These are phyloP conservation scores for Spongilla lacustris DNA, from an alignment of 37 sponge, comb jelly and placozoan species.

Conservation along the genomic window DNA sequence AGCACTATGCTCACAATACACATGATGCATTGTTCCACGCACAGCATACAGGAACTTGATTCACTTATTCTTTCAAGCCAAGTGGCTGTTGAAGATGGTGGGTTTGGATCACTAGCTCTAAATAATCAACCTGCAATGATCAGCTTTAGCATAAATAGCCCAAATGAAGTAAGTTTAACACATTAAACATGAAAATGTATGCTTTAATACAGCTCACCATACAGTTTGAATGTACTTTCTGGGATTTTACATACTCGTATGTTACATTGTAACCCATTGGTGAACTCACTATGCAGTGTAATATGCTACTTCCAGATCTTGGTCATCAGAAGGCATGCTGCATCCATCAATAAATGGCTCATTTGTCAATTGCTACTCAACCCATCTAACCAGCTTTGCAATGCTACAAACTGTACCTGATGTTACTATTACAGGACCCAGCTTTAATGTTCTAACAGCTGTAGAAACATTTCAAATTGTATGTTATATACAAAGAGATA, in stretches of 20 bases:
- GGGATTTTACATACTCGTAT: constrained; percentile 8
- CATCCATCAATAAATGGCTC: neutral
- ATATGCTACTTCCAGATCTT: neutral
- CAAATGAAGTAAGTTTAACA: neutral
- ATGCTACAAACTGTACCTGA: no score
- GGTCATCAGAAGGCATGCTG: neutral
- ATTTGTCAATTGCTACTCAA: constrained; percentile 31
- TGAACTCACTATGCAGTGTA: neutral
- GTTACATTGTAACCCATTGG: neutral
- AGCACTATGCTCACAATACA: neutral
- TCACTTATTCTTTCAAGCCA: constrained; percentile 18
- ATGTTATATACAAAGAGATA: neutral
- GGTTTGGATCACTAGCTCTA: neutral
- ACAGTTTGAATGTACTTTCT: constrained; percentile 9
- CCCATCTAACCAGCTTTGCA: constrained; percentile 73
- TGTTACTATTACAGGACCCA: no score
- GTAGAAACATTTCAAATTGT: constrained; percentile 17
- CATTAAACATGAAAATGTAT: neutral
- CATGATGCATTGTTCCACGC: neutral
- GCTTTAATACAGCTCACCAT: neutral
- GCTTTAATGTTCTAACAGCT: constrained; percentile 70
- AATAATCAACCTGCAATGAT: neutral
- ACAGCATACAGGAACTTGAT: neutral
- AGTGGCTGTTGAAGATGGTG: neutral
- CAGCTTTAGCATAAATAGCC: neutral